phyloP scores from a whole-genome alignment of 2,888 invertebrate species.

The Thera obeliscata region DNA sequence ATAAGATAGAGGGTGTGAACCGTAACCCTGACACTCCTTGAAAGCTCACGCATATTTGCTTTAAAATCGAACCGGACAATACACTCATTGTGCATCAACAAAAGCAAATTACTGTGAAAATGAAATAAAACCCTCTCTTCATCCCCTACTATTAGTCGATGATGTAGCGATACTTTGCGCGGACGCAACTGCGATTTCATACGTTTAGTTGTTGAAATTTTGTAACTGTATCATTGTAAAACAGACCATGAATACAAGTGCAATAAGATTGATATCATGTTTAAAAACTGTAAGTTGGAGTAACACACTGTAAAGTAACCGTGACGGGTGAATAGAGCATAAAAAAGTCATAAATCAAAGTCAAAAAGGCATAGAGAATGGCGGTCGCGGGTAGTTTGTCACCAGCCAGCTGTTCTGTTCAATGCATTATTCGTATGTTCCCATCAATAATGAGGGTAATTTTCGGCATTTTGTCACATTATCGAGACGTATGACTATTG shows the following conservation, averaged over 20 bases:
- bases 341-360: conserved; percentile 85
- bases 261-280: conserved; percentile 39
- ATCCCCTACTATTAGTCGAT: conserved; percentile 83
- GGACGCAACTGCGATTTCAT: conserved; percentile 69
- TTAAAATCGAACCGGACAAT: conserved; percentile 78
- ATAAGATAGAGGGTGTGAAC: conserved; percentile 66
- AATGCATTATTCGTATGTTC: conserved; percentile 68
- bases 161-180: conserved; percentile 81
- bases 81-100: conserved; percentile 74
- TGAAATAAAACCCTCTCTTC: conserved; percentile 78
- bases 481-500: conserved; percentile 76
- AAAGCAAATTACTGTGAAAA: conserved; percentile 83
- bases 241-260: conserved; percentile 39
- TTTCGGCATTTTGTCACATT: conserved; percentile 82
- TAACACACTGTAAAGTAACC: conserved; percentile 73
- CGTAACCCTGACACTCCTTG: conserved; percentile 69
- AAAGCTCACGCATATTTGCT: conserved; percentile 74
- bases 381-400: conserved; percentile 76
- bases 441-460: conserved; percentile 84
- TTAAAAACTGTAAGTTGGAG: conserved; percentile 47
- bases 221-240: conserved; percentile 40
- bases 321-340: conserved; percentile 82
- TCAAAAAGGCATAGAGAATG: conserved; percentile 85
- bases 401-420: conserved; percentile 80
- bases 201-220: conserved; percentile 54